Conservation (phyloP, 2,113 vertebrate genomes). For the Bombycilla garrulus region DNA sequence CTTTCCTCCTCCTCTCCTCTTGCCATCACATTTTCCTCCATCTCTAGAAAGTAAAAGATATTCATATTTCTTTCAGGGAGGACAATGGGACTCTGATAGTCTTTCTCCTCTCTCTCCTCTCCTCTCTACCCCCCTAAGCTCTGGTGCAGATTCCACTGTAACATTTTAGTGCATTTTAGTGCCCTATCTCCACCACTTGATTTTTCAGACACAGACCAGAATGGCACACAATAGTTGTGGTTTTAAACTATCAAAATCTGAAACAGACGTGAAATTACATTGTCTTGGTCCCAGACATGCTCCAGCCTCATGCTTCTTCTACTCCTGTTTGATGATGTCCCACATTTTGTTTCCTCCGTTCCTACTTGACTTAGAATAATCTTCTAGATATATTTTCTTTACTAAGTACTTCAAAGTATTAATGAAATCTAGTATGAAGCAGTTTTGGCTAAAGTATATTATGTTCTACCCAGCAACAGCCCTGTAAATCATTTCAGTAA, state of each 20-base stretch:
- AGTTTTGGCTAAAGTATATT: background rate
- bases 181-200: background rate
- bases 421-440: background rate
- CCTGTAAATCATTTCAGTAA: background rate
- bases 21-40: background rate
- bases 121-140: fast-evolving
- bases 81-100: too few relatives aligned
- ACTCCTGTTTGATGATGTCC: background rate
- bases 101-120: background rate
- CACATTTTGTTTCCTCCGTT: background rate
- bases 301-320: background rate
- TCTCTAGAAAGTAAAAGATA: background rate
- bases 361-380: background rate
- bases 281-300: background rate
- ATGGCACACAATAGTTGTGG: fast-evolving
- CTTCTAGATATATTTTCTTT: background rate
- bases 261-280: background rate
- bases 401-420: background rate
- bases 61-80: background rate
- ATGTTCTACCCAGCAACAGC: background rate
- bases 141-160: background rate
- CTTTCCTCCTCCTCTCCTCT: background rate
- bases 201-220: background rate
- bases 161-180: background rate
- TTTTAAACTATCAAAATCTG: background rate